These are phyloP conservation scores for Drosophila macrospina DNA, from an alignment of 2,888 invertebrate genomes.

Conservation along the genomic window DNA sequence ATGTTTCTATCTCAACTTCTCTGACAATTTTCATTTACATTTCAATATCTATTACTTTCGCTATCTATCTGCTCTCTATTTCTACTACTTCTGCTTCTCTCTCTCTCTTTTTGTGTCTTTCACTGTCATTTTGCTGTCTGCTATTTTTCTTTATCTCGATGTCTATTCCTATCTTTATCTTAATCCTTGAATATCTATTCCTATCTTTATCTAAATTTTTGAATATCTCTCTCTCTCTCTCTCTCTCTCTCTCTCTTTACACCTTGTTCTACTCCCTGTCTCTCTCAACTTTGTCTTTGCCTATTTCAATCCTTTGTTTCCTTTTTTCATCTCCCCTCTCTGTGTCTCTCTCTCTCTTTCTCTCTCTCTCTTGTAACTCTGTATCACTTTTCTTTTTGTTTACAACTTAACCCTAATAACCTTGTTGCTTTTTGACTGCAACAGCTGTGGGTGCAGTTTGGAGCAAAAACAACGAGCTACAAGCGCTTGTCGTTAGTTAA, in stretches of 20 bases:
- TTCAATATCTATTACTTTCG: not conserved
- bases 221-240: not conserved
- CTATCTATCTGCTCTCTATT: not conserved
- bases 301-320: not conserved
- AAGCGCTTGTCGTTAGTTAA: slow-evolving; percentile 68
- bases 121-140: not conserved
- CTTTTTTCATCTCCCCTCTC: not conserved
- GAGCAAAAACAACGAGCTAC: slow-evolving; percentile 20
- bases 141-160: not conserved
- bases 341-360: not conserved
- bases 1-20: not conserved
- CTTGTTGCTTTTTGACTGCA: slow-evolving; percentile 67
- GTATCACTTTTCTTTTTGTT: not conserved
- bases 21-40: not conserved
- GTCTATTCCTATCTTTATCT: not conserved
- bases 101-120: not conserved
- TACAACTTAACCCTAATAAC: slow-evolving; percentile 73
- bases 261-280: too few relatives aligned
- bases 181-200: not conserved
- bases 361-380: too few relatives aligned
- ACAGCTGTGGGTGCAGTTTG: slow-evolving; percentile 27
- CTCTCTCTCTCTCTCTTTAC: not conserved
- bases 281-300: not conserved
- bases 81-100: not conserved
- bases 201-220: not conserved